Conservation (phyloP, 2,797 vertebrate species). For the Heliangelus exortis region DNA sequence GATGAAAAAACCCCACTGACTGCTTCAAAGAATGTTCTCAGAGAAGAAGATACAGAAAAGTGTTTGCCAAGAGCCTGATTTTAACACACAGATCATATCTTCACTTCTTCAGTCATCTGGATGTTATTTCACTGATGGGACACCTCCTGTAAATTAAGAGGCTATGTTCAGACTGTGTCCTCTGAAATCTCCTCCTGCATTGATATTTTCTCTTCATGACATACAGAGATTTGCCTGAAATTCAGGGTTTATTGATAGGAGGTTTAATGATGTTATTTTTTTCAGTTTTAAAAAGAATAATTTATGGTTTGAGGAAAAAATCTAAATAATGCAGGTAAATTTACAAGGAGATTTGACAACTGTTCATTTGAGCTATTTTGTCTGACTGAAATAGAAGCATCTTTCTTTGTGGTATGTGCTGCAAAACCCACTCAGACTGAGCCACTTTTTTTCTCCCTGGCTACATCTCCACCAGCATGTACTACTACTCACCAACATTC, state of each 20-base stretch:
- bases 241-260: not conserved
- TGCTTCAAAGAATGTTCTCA: not conserved
- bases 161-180: not conserved
- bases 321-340: not conserved
- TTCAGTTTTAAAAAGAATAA: not conserved
- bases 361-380: not conserved
- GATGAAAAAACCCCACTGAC: not conserved
- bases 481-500: not conserved
- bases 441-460: not conserved
- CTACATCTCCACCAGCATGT: not conserved
- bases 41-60: not conserved
- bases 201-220: not conserved
- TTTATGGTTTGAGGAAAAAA: not conserved
- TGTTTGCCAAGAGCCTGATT: not conserved
- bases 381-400: not conserved
- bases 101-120: not conserved
- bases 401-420: not conserved
- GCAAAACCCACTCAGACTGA: not conserved
- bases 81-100: not conserved
- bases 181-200: not conserved
- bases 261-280: not conserved
- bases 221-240: not conserved
- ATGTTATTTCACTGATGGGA: not conserved
- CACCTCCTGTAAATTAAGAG: not conserved
- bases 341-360: not conserved